phyloP scores from a whole-genome alignment of 1,140 invertebrate genomes.

The Sycophila sp. region DNA sequence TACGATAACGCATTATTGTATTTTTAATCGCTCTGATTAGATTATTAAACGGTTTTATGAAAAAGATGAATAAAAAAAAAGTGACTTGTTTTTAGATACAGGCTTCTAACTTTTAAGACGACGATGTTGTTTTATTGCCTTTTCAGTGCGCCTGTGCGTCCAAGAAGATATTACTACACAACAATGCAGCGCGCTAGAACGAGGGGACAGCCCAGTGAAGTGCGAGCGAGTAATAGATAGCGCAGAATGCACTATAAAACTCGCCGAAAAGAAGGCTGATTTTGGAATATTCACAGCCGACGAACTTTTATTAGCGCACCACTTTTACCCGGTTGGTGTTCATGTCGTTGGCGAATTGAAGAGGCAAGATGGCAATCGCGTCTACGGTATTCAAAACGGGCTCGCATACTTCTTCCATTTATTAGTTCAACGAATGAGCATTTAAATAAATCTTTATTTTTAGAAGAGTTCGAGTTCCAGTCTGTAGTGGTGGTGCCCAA shows the following conservation, averaged over 20 bases:
- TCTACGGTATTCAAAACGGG: too few species aligned
- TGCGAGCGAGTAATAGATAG: conserved; percentile 57
- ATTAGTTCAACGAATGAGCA: too few species aligned
- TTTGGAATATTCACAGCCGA: conserved; percentile 70
- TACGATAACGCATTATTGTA: too few species aligned
- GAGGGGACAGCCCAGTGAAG: conserved; percentile 45
- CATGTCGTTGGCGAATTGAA: conserved; percentile 64
- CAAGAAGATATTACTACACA: conserved; percentile 9
- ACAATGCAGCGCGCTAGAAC: conserved; percentile 38
- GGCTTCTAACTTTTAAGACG: too few species aligned
- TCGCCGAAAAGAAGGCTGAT: conserved; percentile 63
- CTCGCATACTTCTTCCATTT: too few species aligned
- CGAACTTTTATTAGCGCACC: conserved; percentile 65
- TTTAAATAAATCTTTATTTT: conserved; percentile 33
- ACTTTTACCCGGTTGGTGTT: conserved; percentile 60
- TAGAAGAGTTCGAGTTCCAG: conserved; percentile 69
- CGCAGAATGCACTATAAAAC: conserved; percentile 67
- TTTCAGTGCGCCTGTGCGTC: conserved; percentile 52
- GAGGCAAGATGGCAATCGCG: conserved; percentile 51
- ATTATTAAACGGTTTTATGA: too few species aligned
- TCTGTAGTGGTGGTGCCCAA: conserved; percentile 68
- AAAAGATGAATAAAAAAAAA: too few species aligned
- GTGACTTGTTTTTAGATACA: too few species aligned
- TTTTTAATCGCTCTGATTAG: too few species aligned
- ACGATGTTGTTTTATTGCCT: conserved; percentile 5